phyloP scores from a whole-genome alignment of 2,797 vertebrate species.

The Darevskia mixta region DNA sequence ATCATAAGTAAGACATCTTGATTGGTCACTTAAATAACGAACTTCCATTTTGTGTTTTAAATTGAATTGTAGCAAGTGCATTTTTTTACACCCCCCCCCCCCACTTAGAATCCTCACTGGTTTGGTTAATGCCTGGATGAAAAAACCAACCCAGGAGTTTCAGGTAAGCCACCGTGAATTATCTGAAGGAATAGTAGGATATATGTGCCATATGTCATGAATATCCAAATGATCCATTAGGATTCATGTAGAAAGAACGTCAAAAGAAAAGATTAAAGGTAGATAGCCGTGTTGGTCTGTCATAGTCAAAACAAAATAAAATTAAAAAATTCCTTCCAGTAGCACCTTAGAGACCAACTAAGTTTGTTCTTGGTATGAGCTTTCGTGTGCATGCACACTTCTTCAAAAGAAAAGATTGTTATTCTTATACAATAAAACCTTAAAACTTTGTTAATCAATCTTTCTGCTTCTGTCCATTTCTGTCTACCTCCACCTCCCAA shows the following conservation, averaged over 20 bases:
- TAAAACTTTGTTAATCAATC: not conserved
- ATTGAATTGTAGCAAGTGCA: not conserved
- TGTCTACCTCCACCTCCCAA: not conserved
- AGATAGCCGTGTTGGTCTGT: too few relatives aligned
- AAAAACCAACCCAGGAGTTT: not conserved
- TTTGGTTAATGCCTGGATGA: not conserved
- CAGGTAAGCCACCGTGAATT: not conserved
- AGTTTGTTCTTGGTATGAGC: too few relatives aligned
- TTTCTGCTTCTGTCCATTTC: too few relatives aligned
- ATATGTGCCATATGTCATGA: not conserved
- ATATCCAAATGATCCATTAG: not conserved
- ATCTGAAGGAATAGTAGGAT: not conserved
- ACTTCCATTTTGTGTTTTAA: not conserved
- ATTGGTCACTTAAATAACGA: not conserved
- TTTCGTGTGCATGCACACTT: too few relatives aligned
- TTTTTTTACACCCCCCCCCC: not conserved
- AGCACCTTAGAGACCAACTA: too few relatives aligned
- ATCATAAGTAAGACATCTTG: not conserved
- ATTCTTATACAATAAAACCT: not conserved
- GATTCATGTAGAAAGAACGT: not conserved
- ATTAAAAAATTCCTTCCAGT: too few relatives aligned
- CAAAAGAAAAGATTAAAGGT: not conserved
- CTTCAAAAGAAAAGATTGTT: not conserved
- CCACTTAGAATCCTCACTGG: not conserved
- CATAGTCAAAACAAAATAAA: too few relatives aligned